These are phyloP conservation scores for Ictalurus punctatus DNA, from an alignment of 2,113 vertebrate species.

Conservation along the genomic window DNA sequence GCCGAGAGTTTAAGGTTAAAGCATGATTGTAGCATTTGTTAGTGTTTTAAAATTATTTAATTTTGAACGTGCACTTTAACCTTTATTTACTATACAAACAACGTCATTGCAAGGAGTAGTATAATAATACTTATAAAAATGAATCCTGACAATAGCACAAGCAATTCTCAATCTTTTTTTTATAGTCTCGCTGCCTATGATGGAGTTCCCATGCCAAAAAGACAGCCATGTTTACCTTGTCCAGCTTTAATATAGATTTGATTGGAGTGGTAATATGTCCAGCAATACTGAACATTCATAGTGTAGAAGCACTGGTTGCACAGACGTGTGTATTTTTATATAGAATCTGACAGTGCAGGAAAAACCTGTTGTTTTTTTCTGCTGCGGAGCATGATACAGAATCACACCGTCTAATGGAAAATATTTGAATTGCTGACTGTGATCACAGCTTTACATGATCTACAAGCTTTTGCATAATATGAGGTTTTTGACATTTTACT, in stretches of 20 bases:
- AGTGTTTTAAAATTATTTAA: background rate
- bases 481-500: background rate
- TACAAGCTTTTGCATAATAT: background rate
- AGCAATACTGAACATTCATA: background rate
- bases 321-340: background rate
- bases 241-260: background rate
- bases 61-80: background rate
- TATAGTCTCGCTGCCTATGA: background rate
- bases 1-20: background rate
- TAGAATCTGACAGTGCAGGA: background rate
- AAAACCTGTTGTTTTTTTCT: background rate
- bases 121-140: background rate
- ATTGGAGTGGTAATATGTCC: background rate
- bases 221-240: background rate
- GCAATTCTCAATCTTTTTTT: background rate
- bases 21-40: background rate
- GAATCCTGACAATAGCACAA: background rate
- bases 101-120: too few species aligned
- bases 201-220: background rate
- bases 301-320: background rate
- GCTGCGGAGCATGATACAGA: background rate
- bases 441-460: background rate
- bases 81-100: background rate
- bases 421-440: background rate
- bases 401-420: background rate